Evolutionary conservation across 2,113 vertebrate species (phyloP).

Genomic region (Propithecus coquereli): DNA sequence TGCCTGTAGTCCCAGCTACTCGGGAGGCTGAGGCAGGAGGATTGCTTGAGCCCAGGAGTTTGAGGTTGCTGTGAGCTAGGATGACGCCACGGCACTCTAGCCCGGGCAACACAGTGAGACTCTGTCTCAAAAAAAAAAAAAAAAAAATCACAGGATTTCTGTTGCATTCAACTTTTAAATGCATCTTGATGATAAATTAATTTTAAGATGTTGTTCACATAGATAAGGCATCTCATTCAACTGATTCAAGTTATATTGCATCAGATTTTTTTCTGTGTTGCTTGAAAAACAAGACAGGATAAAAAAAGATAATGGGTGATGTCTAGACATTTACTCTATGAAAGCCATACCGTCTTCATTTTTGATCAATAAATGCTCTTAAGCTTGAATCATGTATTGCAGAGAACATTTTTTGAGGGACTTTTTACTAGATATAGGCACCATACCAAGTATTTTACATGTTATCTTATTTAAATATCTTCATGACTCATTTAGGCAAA

Average conservation of each 20-base stretch:
- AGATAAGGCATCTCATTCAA: not conserved
- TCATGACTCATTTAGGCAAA: not conserved
- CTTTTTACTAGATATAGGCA: not conserved
- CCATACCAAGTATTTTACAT: not conserved
- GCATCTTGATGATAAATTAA: conserved; percentile 11
- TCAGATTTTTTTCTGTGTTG: not conserved
- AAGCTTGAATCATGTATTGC: not conserved
- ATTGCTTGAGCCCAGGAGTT: too few species aligned
- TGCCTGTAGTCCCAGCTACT: too few species aligned
- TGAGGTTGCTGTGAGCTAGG: too few species aligned
- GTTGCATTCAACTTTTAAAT: not conserved
- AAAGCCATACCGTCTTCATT: not conserved
- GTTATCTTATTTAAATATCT: not conserved
- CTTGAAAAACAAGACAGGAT: not conserved
- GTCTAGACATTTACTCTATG: not conserved
- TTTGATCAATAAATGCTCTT: not conserved
- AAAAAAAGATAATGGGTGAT: not conserved
- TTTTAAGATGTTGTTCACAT: not conserved
- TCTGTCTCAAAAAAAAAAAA: not conserved
- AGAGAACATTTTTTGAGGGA: not conserved
- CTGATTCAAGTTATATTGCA: not conserved
- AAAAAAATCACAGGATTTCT: not conserved
- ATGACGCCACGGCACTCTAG: too few species aligned
- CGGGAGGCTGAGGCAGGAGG: too few species aligned
- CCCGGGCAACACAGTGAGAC: too few species aligned